A percentile compares a stretch with the other conserved stretches of the same genome.
Conservation (phyloP, 1,140 invertebrate genomes). For the Plectus sambesii region DNA sequence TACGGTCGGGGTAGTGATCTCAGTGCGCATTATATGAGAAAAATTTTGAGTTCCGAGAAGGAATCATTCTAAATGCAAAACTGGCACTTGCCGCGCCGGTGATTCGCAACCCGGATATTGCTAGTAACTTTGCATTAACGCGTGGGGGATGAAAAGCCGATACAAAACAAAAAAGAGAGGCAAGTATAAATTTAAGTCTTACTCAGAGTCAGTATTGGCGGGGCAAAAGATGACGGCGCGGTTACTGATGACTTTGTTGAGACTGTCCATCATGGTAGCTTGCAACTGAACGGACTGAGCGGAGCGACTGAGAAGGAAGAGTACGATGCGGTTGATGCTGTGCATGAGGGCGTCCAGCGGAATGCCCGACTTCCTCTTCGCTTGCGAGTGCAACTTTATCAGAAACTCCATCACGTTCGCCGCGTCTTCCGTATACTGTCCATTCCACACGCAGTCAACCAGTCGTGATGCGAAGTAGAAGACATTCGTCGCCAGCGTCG, state of each 20-base stretch:
- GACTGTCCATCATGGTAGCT: neutral
- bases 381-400: conserved; percentile 53
- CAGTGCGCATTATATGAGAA: no score
- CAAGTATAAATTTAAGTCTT: no score
- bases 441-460: conserved; percentile 95
- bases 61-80: no score
- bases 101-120: no score
- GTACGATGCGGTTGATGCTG: conserved; percentile 79
- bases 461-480: conserved; percentile 81
- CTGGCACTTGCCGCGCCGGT: no score
- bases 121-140: no score
- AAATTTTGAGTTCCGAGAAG: no score
- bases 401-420: conserved; percentile 46
- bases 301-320: conserved; percentile 84
- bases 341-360: conserved; percentile 50
- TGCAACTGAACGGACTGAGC: no score
- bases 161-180: no score
- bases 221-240: conserved; percentile 71
- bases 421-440: conserved; percentile 47
- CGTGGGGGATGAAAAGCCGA: no score
- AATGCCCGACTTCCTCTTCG: no score
- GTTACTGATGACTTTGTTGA: conserved; percentile 37
- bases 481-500: conserved; percentile 73
- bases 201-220: conserved; percentile 87
- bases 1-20: no score